A percentile compares a stretch with the other conserved stretches of the same genome.
phyloP scores from a whole-genome alignment of 1,140 invertebrate species.

The Zophobas morio region DNA sequence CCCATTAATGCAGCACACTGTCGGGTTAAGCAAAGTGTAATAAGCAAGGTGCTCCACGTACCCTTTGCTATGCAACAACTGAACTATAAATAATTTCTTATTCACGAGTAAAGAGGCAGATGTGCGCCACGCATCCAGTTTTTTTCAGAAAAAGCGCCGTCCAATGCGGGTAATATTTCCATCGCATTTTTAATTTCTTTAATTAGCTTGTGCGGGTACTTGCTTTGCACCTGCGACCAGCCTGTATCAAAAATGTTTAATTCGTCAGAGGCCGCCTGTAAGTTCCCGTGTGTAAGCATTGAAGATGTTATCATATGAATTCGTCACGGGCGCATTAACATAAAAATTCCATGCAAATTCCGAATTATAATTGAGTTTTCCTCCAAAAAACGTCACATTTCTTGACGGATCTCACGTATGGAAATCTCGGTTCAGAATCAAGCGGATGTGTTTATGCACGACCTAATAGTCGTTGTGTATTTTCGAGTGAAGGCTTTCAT shows the following conservation, averaged over 20 bases:
- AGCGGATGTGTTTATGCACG: slow-evolving; percentile 9
- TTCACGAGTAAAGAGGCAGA: neutral
- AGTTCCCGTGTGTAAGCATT: neutral
- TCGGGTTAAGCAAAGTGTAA: too few species aligned
- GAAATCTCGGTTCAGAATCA: neutral
- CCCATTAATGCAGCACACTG: too few species aligned
- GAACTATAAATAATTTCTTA: neutral
- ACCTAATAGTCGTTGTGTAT: neutral
- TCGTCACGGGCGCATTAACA: slow-evolving; percentile 8
- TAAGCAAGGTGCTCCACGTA: too few species aligned
- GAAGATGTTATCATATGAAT: neutral
- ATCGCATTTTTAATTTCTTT: neutral
- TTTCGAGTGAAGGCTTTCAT: slow-evolving; percentile 8
- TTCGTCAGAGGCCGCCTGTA: neutral
- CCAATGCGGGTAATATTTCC: slow-evolving; percentile 5
- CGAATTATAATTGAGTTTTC: slow-evolving; percentile 9
- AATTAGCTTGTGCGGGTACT: slow-evolving; percentile 9
- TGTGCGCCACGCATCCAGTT: neutral
- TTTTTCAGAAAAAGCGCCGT: neutral
- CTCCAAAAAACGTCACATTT: neutral
- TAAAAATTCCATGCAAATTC: slow-evolving; percentile 17
- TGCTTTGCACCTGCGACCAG: neutral
- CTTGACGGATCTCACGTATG: slow-evolving; percentile 6
- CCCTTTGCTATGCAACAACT: too few species aligned
- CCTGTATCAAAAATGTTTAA: neutral